Conservation (phyloP, 2,797 vertebrate genomes). For the Crocidura indochinensis region DNA sequence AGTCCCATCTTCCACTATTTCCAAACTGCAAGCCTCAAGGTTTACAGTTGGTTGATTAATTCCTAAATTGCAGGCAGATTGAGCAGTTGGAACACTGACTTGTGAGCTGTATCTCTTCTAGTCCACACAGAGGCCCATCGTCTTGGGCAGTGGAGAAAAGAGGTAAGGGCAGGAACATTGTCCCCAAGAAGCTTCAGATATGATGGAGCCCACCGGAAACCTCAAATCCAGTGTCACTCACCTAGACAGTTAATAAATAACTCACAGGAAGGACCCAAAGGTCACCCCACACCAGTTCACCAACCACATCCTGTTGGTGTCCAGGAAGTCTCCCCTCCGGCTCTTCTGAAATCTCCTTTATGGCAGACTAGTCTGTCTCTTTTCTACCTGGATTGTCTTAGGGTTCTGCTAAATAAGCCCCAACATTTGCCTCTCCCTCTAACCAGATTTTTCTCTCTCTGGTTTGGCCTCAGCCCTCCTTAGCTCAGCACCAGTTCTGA, state of each 20-base stretch:
- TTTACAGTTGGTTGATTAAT: slow-evolving; percentile 4
- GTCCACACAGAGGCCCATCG: neutral
- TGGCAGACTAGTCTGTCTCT: no score
- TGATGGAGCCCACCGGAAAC: neutral
- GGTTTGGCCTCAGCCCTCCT: neutral
- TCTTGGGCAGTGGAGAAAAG: neutral
- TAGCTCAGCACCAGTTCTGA: neutral
- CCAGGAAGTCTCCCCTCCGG: neutral
- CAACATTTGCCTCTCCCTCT: neutral
- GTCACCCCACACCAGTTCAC: neutral
- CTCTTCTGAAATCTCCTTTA: neutral
- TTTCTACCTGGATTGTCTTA: neutral
- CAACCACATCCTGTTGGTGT: neutral
- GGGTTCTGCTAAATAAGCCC: neutral
- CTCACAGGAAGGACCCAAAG: neutral
- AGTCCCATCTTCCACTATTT: neutral
- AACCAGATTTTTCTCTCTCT: neutral
- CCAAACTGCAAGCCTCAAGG: neutral
- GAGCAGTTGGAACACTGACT: neutral
- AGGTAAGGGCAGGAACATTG: neutral
- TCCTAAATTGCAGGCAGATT: neutral
- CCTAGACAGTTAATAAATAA: neutral
- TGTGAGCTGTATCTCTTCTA: neutral
- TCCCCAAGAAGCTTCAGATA: neutral
- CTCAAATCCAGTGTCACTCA: neutral